phyloP scores from a whole-genome alignment of 2,888 invertebrate species.

The Balanococcus diminutus region DNA sequence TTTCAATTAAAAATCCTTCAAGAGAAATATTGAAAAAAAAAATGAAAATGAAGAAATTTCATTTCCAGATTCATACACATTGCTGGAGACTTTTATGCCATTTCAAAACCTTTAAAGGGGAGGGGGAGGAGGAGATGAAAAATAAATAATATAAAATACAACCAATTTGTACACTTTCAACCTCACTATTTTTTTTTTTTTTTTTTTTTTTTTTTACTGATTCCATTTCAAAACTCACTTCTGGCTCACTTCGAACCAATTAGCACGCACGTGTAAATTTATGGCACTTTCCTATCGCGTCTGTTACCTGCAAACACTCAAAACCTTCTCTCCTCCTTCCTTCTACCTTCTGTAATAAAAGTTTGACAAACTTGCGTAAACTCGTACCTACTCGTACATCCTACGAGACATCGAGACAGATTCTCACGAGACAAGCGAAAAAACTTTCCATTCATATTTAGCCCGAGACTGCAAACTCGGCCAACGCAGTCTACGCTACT shows the following conservation, averaged over 20 bases:
- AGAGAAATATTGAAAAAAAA: too few species aligned
- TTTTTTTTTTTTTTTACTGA: too few species aligned
- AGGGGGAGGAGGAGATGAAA: not conserved
- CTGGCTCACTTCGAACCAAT: not conserved
- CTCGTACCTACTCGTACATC: too few species aligned
- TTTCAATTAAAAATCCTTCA: too few species aligned
- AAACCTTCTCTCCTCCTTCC: not conserved
- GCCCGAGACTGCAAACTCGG: not conserved
- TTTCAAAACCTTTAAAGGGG: not conserved
- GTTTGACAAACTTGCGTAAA: not conserved
- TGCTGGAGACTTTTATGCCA: not conserved
- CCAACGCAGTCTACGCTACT: too few species aligned
- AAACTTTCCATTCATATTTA: conserved; percentile 1
- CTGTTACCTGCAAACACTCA: not conserved
- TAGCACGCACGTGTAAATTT: too few species aligned
- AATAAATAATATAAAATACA: not conserved
- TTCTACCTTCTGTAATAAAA: not conserved
- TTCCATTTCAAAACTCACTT: not conserved
- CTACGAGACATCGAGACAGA: not conserved
- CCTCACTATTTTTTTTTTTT: too few species aligned
- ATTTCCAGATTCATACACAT: too few species aligned
- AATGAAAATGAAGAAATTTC: too few species aligned
- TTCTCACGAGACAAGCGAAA: not conserved
- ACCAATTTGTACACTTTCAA: not conserved
- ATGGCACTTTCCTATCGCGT: not conserved